phyloP scores from a whole-genome alignment of 2,888 invertebrate species.

The Drosophila helvetica region DNA sequence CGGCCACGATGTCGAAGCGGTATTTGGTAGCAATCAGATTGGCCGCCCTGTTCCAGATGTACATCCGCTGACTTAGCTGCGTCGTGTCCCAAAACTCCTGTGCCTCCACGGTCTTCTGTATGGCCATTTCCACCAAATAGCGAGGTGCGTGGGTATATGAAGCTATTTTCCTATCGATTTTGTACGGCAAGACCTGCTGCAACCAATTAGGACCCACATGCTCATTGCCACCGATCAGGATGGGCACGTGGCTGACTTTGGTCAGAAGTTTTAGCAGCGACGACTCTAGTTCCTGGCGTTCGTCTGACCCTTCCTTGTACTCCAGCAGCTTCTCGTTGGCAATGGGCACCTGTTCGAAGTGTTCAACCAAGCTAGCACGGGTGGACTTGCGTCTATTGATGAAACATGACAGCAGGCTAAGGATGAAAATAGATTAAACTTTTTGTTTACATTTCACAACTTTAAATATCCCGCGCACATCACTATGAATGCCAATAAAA shows the following conservation, averaged over 20 bases:
- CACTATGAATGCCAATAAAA: no score
- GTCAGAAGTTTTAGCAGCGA: constrained; percentile 87
- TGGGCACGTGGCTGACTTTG: constrained; percentile 92
- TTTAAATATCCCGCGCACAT: not conserved
- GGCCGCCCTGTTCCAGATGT: constrained; percentile 94
- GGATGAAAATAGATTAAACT: not conserved
- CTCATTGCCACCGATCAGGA: constrained; percentile 95
- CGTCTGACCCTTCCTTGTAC: constrained; percentile 92
- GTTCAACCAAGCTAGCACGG: constrained; percentile 83
- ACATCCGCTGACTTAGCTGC: constrained; percentile 90
- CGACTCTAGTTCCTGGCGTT: constrained; percentile 89
- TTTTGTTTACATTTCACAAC: not conserved
- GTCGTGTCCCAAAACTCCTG: constrained; percentile 94
- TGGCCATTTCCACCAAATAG: constrained; percentile 92
- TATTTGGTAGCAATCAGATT: constrained; percentile 94
- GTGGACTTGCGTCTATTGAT: not conserved
- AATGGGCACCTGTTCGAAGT: constrained; percentile 87
- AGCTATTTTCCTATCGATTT: constrained; percentile 92
- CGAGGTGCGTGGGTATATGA: constrained; percentile 90
- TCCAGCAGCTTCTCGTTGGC: constrained; percentile 90
- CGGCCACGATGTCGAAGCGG: constrained; percentile 93
- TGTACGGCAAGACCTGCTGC: constrained; percentile 94
- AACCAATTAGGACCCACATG: constrained; percentile 88
- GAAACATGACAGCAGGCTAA: not conserved
- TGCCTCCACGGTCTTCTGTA: constrained; percentile 89